These are phyloP conservation scores for Acromyrmex charruanus DNA, from an alignment of 1,140 invertebrate genomes.

Conservation along the genomic window DNA sequence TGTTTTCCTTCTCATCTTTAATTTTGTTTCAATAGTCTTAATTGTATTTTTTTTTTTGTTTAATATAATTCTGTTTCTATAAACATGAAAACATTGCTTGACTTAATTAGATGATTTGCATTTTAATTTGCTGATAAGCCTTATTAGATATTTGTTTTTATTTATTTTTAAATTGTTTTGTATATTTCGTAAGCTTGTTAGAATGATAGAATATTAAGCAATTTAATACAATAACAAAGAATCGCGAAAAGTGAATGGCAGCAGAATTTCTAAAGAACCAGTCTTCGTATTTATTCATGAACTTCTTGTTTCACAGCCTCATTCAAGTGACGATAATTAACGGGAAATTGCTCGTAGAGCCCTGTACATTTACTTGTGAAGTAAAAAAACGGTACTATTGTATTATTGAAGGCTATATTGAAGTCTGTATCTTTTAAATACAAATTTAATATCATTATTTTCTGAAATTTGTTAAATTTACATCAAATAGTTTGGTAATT, in stretches of 20 bases:
- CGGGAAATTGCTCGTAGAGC: constrained; percentile 40
- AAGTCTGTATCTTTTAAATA: neutral
- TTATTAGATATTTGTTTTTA: too few species aligned
- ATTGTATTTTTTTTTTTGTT: too few species aligned
- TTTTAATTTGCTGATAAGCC: too few species aligned
- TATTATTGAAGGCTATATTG: neutral
- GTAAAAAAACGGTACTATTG: neutral
- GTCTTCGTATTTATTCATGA: constrained; percentile 52
- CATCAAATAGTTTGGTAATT: neutral
- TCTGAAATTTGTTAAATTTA: neutral
- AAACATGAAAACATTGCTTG: too few species aligned
- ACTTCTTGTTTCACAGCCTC: constrained; percentile 21
- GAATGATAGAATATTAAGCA: constrained; percentile 5
- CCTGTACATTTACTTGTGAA: constrained; percentile 12
- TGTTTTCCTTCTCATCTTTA: too few species aligned
- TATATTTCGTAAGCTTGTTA: neutral
- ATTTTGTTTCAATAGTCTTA: too few species aligned
- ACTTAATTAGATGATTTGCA: too few species aligned
- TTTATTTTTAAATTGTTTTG: constrained; percentile 24
- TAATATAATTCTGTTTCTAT: too few species aligned
- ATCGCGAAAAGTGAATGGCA: constrained; percentile 20
- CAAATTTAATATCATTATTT: neutral
- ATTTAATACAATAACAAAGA: constrained; percentile 43
- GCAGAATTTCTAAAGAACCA: constrained; percentile 40
- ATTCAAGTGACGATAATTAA: constrained; percentile 51